phyloP scores from a whole-genome alignment of 2,113 vertebrate genomes.

The Megaceryle torquata region DNA sequence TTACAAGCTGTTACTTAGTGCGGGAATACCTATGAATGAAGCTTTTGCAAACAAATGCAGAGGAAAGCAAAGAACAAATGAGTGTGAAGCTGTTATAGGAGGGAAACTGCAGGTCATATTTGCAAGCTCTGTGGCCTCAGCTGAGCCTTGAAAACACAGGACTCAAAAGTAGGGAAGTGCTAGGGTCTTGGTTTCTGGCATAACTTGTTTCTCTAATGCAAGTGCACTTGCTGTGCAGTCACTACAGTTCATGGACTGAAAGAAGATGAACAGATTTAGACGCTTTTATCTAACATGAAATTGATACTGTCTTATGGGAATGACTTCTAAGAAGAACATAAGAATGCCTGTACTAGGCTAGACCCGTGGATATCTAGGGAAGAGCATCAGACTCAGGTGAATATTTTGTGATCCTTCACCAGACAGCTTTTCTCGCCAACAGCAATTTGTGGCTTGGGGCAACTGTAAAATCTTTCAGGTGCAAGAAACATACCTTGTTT shows the following conservation, averaged over 20 bases:
- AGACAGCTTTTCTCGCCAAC: neutral
- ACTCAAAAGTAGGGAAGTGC: neutral
- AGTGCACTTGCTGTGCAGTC: slow-evolving; percentile 12
- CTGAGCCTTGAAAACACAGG: neutral
- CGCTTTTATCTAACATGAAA: slow-evolving; percentile 19
- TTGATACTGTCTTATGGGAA: slow-evolving; percentile 34
- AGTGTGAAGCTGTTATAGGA: neutral
- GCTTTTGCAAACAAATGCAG: neutral
- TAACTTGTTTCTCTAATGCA: neutral
- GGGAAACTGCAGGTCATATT: neutral
- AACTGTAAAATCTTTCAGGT: neutral
- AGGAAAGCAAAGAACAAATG: neutral
- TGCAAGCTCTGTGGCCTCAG: neutral
- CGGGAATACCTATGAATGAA: slow-evolving; percentile 4
- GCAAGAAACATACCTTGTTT: neutral
- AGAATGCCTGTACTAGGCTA: neutral
- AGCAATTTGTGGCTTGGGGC: neutral
- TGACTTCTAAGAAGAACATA: neutral
- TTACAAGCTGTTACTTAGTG: slow-evolving; percentile 26
- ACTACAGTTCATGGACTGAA: neutral
- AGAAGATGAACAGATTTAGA: slow-evolving; percentile 11
- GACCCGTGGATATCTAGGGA: neutral
- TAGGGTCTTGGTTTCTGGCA: neutral
- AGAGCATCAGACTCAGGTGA: neutral
- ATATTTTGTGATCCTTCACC: neutral